Base-by-base conservation (phyloP, 2,797 vertebrate species). In the Chromobotia macracanthus region DNA sequence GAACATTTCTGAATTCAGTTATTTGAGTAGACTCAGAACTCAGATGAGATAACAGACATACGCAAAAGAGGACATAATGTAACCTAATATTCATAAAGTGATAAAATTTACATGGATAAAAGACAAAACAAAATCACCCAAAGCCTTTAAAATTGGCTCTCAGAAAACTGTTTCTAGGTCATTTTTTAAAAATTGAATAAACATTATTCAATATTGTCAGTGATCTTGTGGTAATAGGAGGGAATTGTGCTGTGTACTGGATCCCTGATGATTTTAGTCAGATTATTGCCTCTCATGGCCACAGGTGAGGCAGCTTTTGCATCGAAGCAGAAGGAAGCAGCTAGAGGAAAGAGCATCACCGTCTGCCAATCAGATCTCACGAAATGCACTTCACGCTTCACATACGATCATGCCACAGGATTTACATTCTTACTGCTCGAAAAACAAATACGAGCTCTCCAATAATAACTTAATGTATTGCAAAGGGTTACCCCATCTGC, bases 41-140 rank as follows among this genome's bases (percentile, higher is more conserved):
- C 35, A 75, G 15, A n/a, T 10, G 23, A 74, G 61, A 53, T 38
- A 31, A 76, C 53, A 11, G 31, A 18, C 25, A 60, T 46, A 23
- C 63, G 71, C 31, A 5, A 15, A 70, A 13, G 69, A 51, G 0
- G 53, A 64, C 81, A 75, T 73, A 71, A 53, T 19, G 16, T 61
- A 77, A 75, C 71, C 69, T 84, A 77, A 82, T 80, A 83, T 79
- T 84, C 67, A 68, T 72, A 77, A 77, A 71, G 55, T 19, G 61
- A 80, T 84, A 72, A 46, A 25, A 84, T 80, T 82, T 53, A 71
- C 23, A 19, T 50, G 76, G 70, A 74, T 75, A 73, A 73, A 78
- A 41, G 21, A 68, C 11, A 16, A 77, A 58, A 28, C 25, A 51
- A 61, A 56, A 38, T 21, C n/a, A n/a, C n/a, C n/a, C n/a, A n/a